Evolutionary conservation across 2,113 vertebrate species (phyloP).

Genomic region (Stomatorhinus ivindoensis): DNA sequence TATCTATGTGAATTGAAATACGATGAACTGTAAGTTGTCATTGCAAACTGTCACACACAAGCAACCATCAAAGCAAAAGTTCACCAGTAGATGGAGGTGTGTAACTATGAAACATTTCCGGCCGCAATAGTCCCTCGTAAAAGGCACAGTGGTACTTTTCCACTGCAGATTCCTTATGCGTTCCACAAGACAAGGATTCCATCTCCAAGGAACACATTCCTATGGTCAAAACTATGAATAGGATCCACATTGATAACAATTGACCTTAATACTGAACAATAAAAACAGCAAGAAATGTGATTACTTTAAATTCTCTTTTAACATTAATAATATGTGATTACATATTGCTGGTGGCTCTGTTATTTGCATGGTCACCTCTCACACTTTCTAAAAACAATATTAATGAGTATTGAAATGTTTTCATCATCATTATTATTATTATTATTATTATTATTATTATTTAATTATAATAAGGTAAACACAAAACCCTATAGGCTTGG

Average conservation of each 20-base stretch:
- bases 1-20: not conserved
- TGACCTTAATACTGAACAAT: not conserved
- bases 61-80: not conserved
- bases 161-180: not conserved
- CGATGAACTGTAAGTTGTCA: not conserved
- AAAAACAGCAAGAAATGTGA: not conserved
- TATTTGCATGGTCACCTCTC: not conserved
- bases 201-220: not conserved
- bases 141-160: not conserved
- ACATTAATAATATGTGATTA: too few relatives aligned
- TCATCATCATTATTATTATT: too few relatives aligned
- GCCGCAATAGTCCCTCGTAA: not conserved
- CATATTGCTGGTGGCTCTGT: not conserved
- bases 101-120: conserved; percentile 2
- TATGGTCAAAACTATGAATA: not conserved
- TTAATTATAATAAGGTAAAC: not conserved
- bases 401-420: not conserved
- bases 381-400: not conserved
- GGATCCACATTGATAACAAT: not conserved
- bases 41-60: not conserved
- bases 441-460: too few relatives aligned
- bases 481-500: not conserved
- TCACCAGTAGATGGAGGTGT: conserved; percentile 17
- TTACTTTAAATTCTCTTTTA: not conserved
- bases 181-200: not conserved